Evolutionary conservation across 2,113 vertebrate genomes (phyloP), one percentile per base, ranked within the genome.

Genomic region (Lepisosteus oculatus): DNA sequence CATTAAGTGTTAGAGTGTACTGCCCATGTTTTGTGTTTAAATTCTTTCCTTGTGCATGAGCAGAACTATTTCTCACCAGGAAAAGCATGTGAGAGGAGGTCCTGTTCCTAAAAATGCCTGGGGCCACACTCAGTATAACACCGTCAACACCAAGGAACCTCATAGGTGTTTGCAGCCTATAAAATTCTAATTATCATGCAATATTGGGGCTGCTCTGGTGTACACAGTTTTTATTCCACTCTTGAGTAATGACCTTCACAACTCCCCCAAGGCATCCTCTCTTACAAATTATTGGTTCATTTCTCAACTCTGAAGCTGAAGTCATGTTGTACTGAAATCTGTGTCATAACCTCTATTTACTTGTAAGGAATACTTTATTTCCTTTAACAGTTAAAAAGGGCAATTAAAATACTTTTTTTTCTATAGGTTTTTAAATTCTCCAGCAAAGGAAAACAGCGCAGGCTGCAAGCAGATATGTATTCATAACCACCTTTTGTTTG

Each of bases 261-360:
- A 80, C 77, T 71, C 72, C 85, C 79, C 61, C 56, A 61, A 72
- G 74, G 81, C 69, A 57, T 61, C 65, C 72, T 72, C 68, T 78
- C 41, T 76, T 80, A 62, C 77, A 83, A 84, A 74, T 85, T 89
- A 87, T 86, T 82, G 83, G 77, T 79, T 83, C 79, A 83, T 88
- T 88, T 84, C 80, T 89, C 82, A 87, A 76, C 81, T 55, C 77
- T 81, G 76, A 84, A 84, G 79, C 83, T 72, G 79, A 81, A 87
- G 79, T 85, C 80, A 75, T 81, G 75, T 81, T 82, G 80, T 44
- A 15, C 63, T 75, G 55, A 8, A 79, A 80, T 83, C 77, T 17
- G 17, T 82, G 86, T 81, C 83, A 12, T 85, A 86, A 87, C 88
- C 87, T 87, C 87, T 85, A 83, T 88, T 87, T 85, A 82, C 84